These are phyloP conservation scores for Stegodyphus mimosarum DNA, from an alignment of 1,140 invertebrate genomes.

Conservation along the genomic window DNA sequence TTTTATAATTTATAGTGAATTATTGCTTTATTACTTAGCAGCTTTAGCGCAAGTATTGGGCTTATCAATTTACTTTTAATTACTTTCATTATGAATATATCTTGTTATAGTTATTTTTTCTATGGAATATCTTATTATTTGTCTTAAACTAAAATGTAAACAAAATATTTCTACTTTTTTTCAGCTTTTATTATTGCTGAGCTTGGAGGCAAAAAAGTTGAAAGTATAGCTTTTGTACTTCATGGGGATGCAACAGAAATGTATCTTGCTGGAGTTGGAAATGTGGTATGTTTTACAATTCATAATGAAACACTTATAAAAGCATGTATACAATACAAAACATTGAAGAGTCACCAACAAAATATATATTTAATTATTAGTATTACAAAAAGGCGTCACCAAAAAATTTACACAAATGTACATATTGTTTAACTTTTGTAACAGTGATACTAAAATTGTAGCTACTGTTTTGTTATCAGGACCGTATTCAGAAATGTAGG, in stretches of 20 bases:
- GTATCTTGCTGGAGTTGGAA: slow-evolving; percentile 36
- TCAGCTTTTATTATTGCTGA: slow-evolving; percentile 50
- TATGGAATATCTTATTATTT: background rate
- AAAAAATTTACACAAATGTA: too few relatives aligned
- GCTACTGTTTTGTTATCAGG: too few relatives aligned
- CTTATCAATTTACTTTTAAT: background rate
- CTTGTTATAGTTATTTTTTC: slow-evolving; percentile 2
- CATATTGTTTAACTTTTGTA: too few relatives aligned
- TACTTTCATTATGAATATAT: background rate
- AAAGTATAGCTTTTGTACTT: slow-evolving; percentile 69
- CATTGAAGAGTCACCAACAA: too few relatives aligned
- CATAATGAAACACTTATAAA: background rate
- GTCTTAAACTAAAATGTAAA: background rate
- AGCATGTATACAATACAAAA: too few relatives aligned
- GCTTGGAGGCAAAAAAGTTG: slow-evolving; percentile 66
- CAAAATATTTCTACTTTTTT: background rate
- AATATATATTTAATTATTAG: too few relatives aligned
- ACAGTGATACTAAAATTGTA: too few relatives aligned
- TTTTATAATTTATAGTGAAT: background rate
- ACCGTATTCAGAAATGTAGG: too few relatives aligned
- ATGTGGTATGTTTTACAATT: slow-evolving; percentile 24
- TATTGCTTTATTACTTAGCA: too few relatives aligned
- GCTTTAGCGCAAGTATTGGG: background rate
- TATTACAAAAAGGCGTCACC: too few relatives aligned
- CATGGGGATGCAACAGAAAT: slow-evolving; percentile 67